These are phyloP conservation scores for Eleutherodactylus coqui DNA, from an alignment of 2,797 vertebrate species.

Conservation along the genomic window DNA sequence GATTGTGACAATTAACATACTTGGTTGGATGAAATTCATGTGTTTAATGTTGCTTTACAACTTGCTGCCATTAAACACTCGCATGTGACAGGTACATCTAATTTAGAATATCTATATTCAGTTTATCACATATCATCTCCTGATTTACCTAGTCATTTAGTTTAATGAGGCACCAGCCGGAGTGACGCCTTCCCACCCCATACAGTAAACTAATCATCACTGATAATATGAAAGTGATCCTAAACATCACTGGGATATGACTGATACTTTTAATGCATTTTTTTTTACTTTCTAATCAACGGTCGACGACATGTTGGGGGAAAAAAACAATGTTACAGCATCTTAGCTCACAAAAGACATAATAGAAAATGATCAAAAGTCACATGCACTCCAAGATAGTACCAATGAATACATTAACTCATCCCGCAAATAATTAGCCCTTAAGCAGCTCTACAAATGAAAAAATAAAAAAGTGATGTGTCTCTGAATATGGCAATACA, in stretches of 20 bases:
- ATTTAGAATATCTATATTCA: slow-evolving; percentile 4
- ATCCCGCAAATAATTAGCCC: no score
- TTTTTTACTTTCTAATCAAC: no score
- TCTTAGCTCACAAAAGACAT: no score
- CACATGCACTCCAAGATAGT: no score
- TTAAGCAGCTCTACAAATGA: no score
- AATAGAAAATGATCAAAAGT: no score
- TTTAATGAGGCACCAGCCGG: background rate
- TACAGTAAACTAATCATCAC: background rate
- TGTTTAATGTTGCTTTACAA: background rate
- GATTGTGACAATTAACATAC: background rate
- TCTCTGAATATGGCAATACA: no score
- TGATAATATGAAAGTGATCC: background rate
- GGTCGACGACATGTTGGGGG: no score
- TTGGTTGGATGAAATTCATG: background rate
- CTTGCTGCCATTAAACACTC: background rate
- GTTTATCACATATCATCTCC: background rate
- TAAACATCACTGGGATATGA: background rate
- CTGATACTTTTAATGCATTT: background rate
- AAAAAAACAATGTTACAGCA: no score
- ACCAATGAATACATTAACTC: no score
- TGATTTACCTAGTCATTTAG: slow-evolving; percentile 4
- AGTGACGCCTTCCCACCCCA: background rate
- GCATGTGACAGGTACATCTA: background rate
- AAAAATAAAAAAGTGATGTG: no score